These are phyloP conservation scores for Megalops atlanticus DNA, from an alignment of 2,113 vertebrate genomes.

Conservation along the genomic window DNA sequence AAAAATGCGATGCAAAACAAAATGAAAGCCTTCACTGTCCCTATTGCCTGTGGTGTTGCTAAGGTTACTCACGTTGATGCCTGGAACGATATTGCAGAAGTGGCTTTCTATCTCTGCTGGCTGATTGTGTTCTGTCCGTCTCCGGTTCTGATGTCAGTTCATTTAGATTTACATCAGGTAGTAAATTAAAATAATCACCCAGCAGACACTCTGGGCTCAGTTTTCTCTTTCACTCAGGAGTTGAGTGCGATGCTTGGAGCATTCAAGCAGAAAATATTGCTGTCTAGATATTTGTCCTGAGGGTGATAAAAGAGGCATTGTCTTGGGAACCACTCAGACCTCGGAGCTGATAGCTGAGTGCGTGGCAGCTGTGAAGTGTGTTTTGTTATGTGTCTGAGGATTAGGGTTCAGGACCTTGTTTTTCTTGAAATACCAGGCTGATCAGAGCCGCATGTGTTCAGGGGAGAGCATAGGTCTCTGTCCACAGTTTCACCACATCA, in stretches of 20 bases:
- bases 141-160: conserved; percentile 86
- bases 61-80: conserved; percentile 67
- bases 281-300: conserved; percentile 94
- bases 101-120: conserved; percentile 56
- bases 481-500: conserved; percentile 83
- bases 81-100: conserved; percentile 63
- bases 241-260: conserved; percentile 78
- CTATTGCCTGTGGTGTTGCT: conserved; percentile 64
- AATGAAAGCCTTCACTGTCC: conserved; percentile 64
- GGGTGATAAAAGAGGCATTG: conserved; percentile 90
- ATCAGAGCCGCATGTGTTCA: conserved; percentile 84
- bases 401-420: conserved; percentile 88
- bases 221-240: conserved; percentile 81
- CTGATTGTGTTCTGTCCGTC: conserved; percentile 86
- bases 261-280: conserved; percentile 92
- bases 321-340: conserved; percentile 88
- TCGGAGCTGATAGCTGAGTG: conserved; percentile 78
- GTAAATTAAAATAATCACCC: conserved; percentile 99
- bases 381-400: conserved; percentile 92
- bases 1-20: conserved; percentile 51
- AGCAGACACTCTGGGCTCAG: conserved; percentile 82
- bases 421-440: conserved; percentile 88
- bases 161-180: conserved; percentile 97
- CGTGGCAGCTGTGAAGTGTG: conserved; percentile 89
- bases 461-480: conserved; percentile 80